Percentiles rank a stretch among this genome's conserved stretches.
phyloP scores from a whole-genome alignment of 64 coral and sea anemone genomes.

The Stichodactyla mertensii region DNA sequence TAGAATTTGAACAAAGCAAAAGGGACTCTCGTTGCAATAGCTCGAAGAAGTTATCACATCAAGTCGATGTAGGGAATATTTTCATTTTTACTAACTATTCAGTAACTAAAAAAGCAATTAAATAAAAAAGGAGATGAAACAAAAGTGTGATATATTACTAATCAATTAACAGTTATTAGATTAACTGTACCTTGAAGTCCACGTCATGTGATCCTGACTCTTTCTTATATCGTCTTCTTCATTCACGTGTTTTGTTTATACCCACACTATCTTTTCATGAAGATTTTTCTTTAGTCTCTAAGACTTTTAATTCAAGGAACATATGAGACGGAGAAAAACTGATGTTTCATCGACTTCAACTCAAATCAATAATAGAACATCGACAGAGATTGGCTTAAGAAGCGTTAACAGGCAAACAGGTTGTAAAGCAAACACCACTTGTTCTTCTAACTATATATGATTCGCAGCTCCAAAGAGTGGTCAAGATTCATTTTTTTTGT shows the following conservation, averaged over 20 bases:
- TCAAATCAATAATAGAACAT: background rate
- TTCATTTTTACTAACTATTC: too few species aligned
- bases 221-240: background rate
- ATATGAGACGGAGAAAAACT: background rate
- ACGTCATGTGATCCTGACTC: background rate
- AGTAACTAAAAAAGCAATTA: background rate
- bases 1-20: too few species aligned
- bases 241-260: background rate
- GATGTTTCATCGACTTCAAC: too few species aligned
- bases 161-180: background rate
- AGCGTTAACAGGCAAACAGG: slow-evolving; percentile 3
- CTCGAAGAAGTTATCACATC: too few species aligned
- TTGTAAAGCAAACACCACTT: background rate
- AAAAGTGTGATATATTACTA: background rate
- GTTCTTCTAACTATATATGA: background rate
- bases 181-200: background rate
- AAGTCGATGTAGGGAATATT: too few species aligned
- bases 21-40: too few species aligned
- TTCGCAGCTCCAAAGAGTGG: background rate
- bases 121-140: background rate
- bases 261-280: background rate
- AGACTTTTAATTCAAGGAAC: background rate
- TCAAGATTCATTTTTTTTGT: too few species aligned
- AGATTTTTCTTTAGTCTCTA: background rate
- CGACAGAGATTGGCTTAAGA: background rate